A percentile compares a stretch with the other conserved stretches of the same genome.
phyloP scores from a whole-genome alignment of 1,140 invertebrate species.

The Calephelis nemesis region DNA sequence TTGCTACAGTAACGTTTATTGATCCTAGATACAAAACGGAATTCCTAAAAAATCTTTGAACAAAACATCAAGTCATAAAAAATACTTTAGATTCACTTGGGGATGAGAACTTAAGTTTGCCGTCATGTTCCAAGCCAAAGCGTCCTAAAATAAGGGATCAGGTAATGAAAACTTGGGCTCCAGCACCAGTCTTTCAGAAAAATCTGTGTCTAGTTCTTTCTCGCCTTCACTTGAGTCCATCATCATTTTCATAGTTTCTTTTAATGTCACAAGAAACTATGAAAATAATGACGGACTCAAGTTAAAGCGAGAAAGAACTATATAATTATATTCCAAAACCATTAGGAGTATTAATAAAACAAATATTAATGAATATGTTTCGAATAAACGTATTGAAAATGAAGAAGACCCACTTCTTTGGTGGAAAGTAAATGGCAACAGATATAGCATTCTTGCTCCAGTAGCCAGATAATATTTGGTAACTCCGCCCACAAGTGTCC shows the following conservation, averaged over 20 bases:
- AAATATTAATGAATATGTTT: slow-evolving; percentile 34
- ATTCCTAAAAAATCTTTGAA: slow-evolving; percentile 35
- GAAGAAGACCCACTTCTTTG: slow-evolving; percentile 35
- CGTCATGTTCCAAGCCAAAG: slow-evolving; percentile 33
- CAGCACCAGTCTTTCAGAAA: slow-evolving; percentile 31
- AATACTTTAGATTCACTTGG: slow-evolving; percentile 38
- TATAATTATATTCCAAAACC: slow-evolving; percentile 35
- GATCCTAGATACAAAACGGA: slow-evolving; percentile 36
- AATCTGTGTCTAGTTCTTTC: slow-evolving; percentile 35
- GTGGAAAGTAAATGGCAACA: slow-evolving; percentile 38
- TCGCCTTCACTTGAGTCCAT: slow-evolving; percentile 36
- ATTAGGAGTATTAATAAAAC: slow-evolving; percentile 28
- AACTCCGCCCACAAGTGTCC: slow-evolving; percentile 31
- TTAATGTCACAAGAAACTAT: slow-evolving; percentile 37
- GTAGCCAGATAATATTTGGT: slow-evolving; percentile 35
- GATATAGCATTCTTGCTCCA: slow-evolving; percentile 35
- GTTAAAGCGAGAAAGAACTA: slow-evolving; percentile 35
- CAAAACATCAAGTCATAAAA: slow-evolving; percentile 34
- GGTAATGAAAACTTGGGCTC: slow-evolving; percentile 32
- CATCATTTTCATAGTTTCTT: slow-evolving; percentile 37
- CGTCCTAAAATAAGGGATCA: slow-evolving; percentile 33
- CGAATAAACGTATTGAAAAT: slow-evolving; percentile 36
- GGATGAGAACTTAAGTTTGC: slow-evolving; percentile 28
- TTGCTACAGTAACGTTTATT: slow-evolving; percentile 38
- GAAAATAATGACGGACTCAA: slow-evolving; percentile 34